Percentiles rank a stretch among this genome's conserved stretches.
Conservation (phyloP, 2,888 invertebrate genomes). For the Agrotis ipsilon region DNA sequence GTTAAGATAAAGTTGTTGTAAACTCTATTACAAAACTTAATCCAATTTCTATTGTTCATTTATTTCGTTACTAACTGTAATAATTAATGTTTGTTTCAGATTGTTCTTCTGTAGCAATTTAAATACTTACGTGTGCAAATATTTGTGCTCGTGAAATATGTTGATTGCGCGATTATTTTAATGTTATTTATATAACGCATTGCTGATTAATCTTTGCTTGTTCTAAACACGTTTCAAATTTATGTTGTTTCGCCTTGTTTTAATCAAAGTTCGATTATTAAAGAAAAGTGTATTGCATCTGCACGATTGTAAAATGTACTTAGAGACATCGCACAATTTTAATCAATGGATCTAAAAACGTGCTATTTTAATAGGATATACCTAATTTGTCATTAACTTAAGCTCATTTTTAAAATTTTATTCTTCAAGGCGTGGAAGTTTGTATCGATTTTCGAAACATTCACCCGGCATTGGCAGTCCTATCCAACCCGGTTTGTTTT, state of each 20-base stretch:
- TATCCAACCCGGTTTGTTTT: not conserved
- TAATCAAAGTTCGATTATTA: constrained; percentile 8
- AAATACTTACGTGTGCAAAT: constrained; percentile 6
- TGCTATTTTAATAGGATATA: no score
- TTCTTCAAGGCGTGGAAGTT: not conserved
- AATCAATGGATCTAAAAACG: no score
- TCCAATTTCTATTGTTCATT: constrained; percentile 28
- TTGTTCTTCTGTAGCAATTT: constrained; percentile 23
- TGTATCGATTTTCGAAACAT: not conserved
- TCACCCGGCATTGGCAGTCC: no score
- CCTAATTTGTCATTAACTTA: no score
- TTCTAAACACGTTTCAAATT: not conserved
- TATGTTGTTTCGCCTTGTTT: no score
- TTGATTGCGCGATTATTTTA: constrained; percentile 7
- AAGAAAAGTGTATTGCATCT: constrained; percentile 7
- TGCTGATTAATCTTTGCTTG: no score
- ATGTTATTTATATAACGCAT: not conserved
- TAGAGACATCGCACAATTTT: no score
- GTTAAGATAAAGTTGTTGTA: constrained; percentile 14
- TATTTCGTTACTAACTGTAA: constrained; percentile 29
- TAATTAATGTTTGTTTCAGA: constrained; percentile 32
- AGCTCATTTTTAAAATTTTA: not conserved
- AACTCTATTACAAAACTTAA: constrained; percentile 23
- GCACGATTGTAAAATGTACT: no score
- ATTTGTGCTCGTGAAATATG: constrained; percentile 2